Base-by-base conservation (phyloP, 2,888 invertebrate genomes). In the Amiota communis region DNA sequence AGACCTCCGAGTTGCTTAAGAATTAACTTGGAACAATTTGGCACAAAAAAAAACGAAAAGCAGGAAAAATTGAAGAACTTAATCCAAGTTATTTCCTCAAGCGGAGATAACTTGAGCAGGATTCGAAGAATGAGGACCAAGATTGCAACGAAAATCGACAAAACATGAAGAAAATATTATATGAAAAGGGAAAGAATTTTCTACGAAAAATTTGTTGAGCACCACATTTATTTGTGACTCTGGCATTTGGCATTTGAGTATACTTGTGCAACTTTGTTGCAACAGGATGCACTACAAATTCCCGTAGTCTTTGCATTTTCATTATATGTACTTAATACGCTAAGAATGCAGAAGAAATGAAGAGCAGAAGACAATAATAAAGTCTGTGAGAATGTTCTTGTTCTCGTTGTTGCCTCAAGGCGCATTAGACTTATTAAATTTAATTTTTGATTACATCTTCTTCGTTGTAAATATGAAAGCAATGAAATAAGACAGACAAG, bases 391-490 rank as follows among this genome's bases (percentile, higher is more conserved):
- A 12, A 53, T 53, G 12, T n/a, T n/a, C 2, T 51, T 12, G 53
- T 53, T n/a, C 3, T 12, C 12, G 12, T 12, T 53, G 12, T 53
- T 53, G 36, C 36, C 36, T 36, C 36, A 36, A 36, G 12, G 53
- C 12, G 53, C 53, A 53, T 53, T 53, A n/a, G 3, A n/a, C 53
- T 53, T 53, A 53, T 53, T 12, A 10, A 53, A 53, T 53, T 53
- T 53, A 53, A 53, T 53, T 53, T 53, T 53, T 53, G 53, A 53
- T 53, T 53, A 53, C n/a, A n/a, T n/a, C 8, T 36, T 36, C 36
- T 36, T 36, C 36, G 36, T 36, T 36, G 36, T 36, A 36, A 36
- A 36, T 23, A 23, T 23, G 3, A 23, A 23, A 23, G 23, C 23
- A 23, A 23, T 36, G 36, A 36, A 36, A 36, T 36, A 36, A 36